These are phyloP conservation scores for Eriocheir sinensis DNA, from an alignment of 1,140 invertebrate species.

Conservation along the genomic window DNA sequence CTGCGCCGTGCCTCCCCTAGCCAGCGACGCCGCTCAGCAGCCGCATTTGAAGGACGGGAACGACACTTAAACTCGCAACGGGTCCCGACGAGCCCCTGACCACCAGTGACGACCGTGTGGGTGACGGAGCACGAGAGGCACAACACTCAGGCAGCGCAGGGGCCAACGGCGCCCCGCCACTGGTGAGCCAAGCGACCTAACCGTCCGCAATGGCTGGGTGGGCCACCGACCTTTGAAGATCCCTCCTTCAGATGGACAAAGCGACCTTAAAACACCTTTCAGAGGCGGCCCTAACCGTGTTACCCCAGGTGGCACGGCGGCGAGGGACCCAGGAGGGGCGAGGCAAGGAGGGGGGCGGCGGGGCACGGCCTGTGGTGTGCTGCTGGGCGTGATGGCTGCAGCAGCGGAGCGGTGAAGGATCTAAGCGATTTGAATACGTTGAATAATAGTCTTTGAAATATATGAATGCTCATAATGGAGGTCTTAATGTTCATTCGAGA, in stretches of 20 bases:
- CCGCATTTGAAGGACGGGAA: neutral
- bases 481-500: neutral
- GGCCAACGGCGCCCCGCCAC: neutral
- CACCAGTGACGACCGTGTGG: neutral
- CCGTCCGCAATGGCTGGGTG: neutral
- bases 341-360: neutral
- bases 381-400: neutral
- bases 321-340: too few species aligned
- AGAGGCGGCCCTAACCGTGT: neutral
- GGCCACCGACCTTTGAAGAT: neutral
- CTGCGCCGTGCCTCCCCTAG: too few species aligned
- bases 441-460: neutral
- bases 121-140: neutral
- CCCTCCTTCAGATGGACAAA: constrained; percentile 19
- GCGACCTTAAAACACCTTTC: constrained; percentile 13
- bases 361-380: neutral
- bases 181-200: neutral
- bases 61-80: neutral
- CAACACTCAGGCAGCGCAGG: neutral
- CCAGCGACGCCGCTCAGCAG: too few species aligned
- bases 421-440: neutral
- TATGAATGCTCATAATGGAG: neutral
- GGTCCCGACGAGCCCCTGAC: neutral
- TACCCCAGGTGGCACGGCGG: neutral
- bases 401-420: neutral